phyloP scores from a whole-genome alignment of 1,140 invertebrate species.

The Drosophila arawakana region DNA sequence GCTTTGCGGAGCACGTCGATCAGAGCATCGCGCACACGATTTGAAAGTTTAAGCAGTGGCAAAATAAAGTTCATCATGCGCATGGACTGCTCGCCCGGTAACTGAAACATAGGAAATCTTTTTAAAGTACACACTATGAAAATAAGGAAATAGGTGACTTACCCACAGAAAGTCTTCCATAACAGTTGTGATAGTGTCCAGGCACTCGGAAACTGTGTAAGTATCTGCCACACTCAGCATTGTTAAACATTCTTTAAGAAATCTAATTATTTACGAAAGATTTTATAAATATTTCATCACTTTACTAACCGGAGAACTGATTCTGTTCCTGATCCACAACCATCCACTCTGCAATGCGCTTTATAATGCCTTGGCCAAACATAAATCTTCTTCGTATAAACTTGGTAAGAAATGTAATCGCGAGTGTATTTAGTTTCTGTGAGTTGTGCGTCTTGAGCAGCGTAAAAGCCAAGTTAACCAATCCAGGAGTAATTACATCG shows the following conservation, averaged over 20 bases:
- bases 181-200: constrained; percentile 71
- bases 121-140: too few species aligned
- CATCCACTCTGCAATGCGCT: constrained; percentile 77
- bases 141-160: constrained; percentile 18
- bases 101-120: constrained; percentile 27
- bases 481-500: constrained; percentile 77
- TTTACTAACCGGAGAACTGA: constrained; percentile 68
- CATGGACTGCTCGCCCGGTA: constrained; percentile 81
- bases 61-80: constrained; percentile 84
- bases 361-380: constrained; percentile 77
- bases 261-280: not conserved
- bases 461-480: constrained; percentile 71
- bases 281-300: not conserved
- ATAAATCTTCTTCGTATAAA: constrained; percentile 76
- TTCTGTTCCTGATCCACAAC: constrained; percentile 76
- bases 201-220: constrained; percentile 77
- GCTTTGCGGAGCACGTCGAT: constrained; percentile 80
- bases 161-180: constrained; percentile 80
- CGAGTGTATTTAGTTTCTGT: constrained; percentile 62
- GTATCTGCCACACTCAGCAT: constrained; percentile 78
- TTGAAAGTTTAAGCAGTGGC: constrained; percentile 74
- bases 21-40: constrained; percentile 71
- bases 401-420: constrained; percentile 73
- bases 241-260: constrained; percentile 70
- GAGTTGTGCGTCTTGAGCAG: constrained; percentile 68